phyloP scores from a whole-genome alignment of 2,113 vertebrate genomes.

The Haemorhous mexicanus region DNA sequence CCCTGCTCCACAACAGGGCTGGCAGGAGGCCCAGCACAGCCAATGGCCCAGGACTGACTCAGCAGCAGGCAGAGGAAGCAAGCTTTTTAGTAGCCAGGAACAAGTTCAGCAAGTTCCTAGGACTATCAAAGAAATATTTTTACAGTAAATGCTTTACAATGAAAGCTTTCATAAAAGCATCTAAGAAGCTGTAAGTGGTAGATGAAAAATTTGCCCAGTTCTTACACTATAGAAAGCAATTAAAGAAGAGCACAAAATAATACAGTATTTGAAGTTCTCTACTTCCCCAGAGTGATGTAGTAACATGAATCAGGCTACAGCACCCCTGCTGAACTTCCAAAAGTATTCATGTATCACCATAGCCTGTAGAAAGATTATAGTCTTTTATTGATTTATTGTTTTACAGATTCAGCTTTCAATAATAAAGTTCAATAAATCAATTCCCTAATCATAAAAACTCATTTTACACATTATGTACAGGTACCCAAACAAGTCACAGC shows the following conservation, averaged over 20 bases:
- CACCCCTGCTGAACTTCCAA: neutral
- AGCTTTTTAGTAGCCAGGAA: neutral
- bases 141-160: neutral
- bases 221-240: neutral
- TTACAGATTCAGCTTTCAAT: constrained; percentile 71
- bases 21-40: neutral
- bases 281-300: neutral
- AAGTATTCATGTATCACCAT: constrained; percentile 57
- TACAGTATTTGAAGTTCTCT: neutral
- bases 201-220: neutral
- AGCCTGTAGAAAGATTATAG: constrained; percentile 74
- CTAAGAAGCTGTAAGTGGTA: neutral
- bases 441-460: constrained; percentile 77
- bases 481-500: constrained; percentile 66
- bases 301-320: rapidly evolving
- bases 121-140: neutral
- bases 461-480: constrained; percentile 79
- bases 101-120: neutral
- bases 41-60: neutral
- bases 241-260: neutral
- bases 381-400: constrained; percentile 72
- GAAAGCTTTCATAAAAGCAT: neutral
- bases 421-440: constrained; percentile 76
- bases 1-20: neutral
- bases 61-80: neutral